These are phyloP conservation scores for Nymphalis io DNA, from an alignment of 1,140 invertebrate species.

Conservation along the genomic window DNA sequence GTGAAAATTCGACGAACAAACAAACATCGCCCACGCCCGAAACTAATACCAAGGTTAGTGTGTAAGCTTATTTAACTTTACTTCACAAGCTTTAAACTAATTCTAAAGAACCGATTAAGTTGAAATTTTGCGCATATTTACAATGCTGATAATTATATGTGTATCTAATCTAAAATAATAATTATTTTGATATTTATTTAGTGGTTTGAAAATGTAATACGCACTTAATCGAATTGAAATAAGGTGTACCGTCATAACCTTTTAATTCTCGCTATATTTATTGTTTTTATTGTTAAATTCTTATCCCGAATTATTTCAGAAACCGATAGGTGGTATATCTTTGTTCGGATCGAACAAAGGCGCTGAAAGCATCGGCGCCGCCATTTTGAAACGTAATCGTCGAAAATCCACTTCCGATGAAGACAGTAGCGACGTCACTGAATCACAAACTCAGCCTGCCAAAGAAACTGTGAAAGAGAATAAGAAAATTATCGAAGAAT, in stretches of 20 bases:
- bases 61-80: too few relatives aligned
- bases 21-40: neutral
- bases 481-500: constrained; percentile 61
- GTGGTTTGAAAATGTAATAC: too few relatives aligned
- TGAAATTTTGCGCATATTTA: too few relatives aligned
- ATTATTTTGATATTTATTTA: too few relatives aligned
- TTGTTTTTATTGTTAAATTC: neutral
- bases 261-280: neutral
- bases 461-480: constrained; percentile 35
- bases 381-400: constrained; percentile 65
- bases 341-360: constrained; percentile 77
- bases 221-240: too few relatives aligned
- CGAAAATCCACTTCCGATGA: constrained; percentile 54
- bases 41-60: neutral
- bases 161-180: too few relatives aligned
- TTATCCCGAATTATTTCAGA: constrained; percentile 61
- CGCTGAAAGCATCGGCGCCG: constrained; percentile 64
- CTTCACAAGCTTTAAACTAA: too few relatives aligned
- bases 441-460: constrained; percentile 18
- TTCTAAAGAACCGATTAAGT: too few relatives aligned
- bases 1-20: neutral
- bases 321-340: constrained; percentile 81
- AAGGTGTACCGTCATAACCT: too few relatives aligned
- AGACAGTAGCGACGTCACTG: constrained; percentile 41
- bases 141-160: too few relatives aligned